These are phyloP conservation scores for Lamellibrachia columna DNA, from an alignment of 2,888 invertebrate species.

Conservation along the genomic window DNA sequence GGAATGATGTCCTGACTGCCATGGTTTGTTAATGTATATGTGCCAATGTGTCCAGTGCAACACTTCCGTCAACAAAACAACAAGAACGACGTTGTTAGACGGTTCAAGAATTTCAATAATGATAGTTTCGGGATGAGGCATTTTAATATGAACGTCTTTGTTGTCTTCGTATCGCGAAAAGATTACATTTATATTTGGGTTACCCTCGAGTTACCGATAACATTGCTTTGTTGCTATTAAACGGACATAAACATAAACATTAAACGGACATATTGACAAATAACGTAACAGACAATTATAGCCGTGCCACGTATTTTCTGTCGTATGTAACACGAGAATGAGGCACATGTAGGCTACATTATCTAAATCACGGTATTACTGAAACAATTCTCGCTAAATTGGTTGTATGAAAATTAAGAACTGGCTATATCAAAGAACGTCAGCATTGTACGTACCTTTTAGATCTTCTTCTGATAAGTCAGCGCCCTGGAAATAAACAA, in stretches of 20 bases:
- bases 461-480: background rate
- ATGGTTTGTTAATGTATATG: no score
- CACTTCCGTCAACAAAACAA: no score
- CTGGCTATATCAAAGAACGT: background rate
- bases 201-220: background rate
- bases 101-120: no score
- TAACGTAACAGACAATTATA: background rate
- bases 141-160: background rate
- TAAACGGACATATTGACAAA: background rate
- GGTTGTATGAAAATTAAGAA: background rate
- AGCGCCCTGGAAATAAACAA: constrained; percentile 9
- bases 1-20: background rate
- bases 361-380: background rate
- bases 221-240: background rate
- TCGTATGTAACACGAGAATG: background rate
- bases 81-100: no score
- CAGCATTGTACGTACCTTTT: background rate
- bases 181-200: background rate
- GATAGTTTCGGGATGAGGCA: no score
- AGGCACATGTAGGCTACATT: no score
- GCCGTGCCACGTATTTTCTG: background rate
- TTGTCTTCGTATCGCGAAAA: background rate
- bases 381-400: background rate
- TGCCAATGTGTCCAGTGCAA: no score
- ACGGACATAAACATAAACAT: background rate